Evolutionary conservation across 2,797 vertebrate species (phyloP).

Genomic region (Pteropus rufus): DNA sequence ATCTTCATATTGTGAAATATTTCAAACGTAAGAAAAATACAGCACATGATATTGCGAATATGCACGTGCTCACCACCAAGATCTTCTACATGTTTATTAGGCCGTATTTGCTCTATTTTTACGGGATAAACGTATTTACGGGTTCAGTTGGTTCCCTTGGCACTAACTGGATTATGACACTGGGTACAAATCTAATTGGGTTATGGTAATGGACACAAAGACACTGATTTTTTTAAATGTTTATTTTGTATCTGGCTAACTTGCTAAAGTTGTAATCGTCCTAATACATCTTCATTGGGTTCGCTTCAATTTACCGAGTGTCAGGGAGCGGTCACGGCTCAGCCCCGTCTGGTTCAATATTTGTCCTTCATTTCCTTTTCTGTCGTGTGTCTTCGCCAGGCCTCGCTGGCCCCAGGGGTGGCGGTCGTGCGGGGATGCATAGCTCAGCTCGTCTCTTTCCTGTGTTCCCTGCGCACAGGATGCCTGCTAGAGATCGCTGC

Average conservation of each 20-base stretch:
- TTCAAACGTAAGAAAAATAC: fast-evolving
- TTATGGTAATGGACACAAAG: neutral
- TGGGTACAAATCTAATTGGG: neutral
- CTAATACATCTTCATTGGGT: neutral
- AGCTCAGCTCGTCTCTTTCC: neutral
- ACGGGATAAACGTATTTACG: too few species aligned
- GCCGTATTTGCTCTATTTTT: fast-evolving
- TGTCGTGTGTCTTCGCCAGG: fast-evolving
- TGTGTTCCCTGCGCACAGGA: fast-evolving
- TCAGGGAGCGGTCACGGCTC: fast-evolving
- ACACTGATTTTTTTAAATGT: neutral
- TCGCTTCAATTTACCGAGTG: neutral
- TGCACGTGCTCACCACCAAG: fast-evolving
- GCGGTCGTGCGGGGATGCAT: fast-evolving
- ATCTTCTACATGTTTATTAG: fast-evolving
- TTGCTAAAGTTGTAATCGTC: neutral
- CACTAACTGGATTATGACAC: neutral
- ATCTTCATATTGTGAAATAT: neutral
- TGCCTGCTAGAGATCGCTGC: fast-evolving
- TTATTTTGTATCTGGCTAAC: neutral
- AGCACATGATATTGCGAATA: fast-evolving
- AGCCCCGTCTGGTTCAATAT: neutral
- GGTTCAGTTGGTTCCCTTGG: neutral
- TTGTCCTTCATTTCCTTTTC: neutral
- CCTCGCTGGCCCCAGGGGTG: fast-evolving